phyloP scores from a whole-genome alignment of 2,888 invertebrate genomes.

The Leucophora obtusa region DNA sequence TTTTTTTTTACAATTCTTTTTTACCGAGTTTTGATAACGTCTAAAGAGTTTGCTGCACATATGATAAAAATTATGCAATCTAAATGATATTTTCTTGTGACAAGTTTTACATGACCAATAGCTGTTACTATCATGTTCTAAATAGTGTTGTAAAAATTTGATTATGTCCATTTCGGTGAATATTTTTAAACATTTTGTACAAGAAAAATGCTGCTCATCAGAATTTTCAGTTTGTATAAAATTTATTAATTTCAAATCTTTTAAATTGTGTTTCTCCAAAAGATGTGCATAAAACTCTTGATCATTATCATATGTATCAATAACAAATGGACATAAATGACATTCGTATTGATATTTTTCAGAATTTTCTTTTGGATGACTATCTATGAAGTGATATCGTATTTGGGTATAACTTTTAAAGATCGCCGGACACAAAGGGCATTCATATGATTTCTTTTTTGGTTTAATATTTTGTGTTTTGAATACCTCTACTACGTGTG shows the following conservation, averaged over 20 bases:
- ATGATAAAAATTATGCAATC: neutral
- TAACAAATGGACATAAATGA: slow-evolving; percentile 12
- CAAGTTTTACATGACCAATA: slow-evolving; percentile 43
- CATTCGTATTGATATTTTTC: slow-evolving; percentile 13
- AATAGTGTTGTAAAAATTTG: slow-evolving; percentile 26
- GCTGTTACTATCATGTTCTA: slow-evolving; percentile 10
- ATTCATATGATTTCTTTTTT: neutral
- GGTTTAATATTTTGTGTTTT: neutral
- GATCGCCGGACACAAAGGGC: slow-evolving; percentile 17
- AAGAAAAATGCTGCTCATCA: slow-evolving; percentile 23
- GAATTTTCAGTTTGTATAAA: slow-evolving; percentile 19
- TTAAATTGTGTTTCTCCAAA: slow-evolving; percentile 28
- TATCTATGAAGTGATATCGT: slow-evolving; percentile 25
- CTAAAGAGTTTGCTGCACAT: neutral
- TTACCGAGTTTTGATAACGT: neutral
- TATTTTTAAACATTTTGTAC: slow-evolving; percentile 22
- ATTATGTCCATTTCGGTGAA: slow-evolving; percentile 9
- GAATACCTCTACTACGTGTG: neutral
- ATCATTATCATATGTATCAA: neutral
- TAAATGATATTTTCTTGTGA: neutral
- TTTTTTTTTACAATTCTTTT: neutral
- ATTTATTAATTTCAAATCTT: slow-evolving; percentile 35
- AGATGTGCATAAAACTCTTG: slow-evolving; percentile 27
- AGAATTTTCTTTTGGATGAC: slow-evolving; percentile 20
- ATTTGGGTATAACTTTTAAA: neutral